These are phyloP conservation scores for Diorhabda elongata DNA, from an alignment of 1,140 invertebrate species.

Conservation along the genomic window DNA sequence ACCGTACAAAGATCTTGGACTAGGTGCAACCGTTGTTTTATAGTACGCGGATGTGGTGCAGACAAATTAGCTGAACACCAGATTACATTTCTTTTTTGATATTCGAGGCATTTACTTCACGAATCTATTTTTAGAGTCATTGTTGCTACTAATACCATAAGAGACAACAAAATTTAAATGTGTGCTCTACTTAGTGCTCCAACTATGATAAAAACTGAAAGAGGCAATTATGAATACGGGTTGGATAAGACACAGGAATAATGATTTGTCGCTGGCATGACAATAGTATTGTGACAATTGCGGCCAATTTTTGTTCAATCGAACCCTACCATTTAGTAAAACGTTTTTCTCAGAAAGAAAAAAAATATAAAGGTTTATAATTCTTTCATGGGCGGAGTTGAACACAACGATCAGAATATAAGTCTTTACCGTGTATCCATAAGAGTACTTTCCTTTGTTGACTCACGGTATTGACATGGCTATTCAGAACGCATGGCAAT, in stretches of 20 bases:
- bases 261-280: constrained; percentile 31
- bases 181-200: constrained; percentile 17
- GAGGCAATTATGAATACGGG: constrained; percentile 6
- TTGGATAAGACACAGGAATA: constrained; percentile 10
- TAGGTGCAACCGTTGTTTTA: constrained; percentile 14
- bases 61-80: background rate
- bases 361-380: constrained; percentile 30
- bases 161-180: constrained; percentile 20
- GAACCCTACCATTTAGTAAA: constrained; percentile 24
- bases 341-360: constrained; percentile 31
- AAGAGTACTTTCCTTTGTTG: constrained; percentile 30
- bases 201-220: constrained; percentile 12
- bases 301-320: constrained; percentile 15
- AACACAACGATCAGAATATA: constrained; percentile 31
- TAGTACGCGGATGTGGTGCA: constrained; percentile 9
- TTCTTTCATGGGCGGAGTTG: constrained; percentile 31
- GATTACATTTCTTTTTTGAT: constrained; percentile 28
- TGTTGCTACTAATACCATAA: constrained; percentile 24
- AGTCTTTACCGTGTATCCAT: constrained; percentile 21
- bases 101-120: constrained; percentile 25
- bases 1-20: constrained; percentile 13
- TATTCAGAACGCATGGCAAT: no score
- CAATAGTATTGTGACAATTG: constrained; percentile 29
- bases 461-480: constrained; percentile 20
- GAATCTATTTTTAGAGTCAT: constrained; percentile 23